phyloP scores from a whole-genome alignment of 2,888 invertebrate species.

The Druceiella hillmani region DNA sequence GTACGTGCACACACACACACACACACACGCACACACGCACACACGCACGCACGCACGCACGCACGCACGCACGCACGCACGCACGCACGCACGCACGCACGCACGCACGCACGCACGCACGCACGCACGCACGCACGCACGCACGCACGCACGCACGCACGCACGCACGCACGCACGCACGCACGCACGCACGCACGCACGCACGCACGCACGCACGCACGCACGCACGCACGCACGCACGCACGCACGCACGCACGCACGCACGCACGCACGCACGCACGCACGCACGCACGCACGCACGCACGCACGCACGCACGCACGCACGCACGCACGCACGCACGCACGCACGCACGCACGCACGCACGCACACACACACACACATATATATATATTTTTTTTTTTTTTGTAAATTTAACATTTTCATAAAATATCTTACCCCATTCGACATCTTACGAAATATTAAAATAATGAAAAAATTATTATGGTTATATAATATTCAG shows the following conservation, averaged over 20 bases:
- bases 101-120: conserved; percentile 10
- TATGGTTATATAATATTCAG: too few species aligned
- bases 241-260: conserved; percentile 8
- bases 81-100: conserved; percentile 10
- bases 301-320: conserved; percentile 11
- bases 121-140: conserved; percentile 8
- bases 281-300: conserved; percentile 10
- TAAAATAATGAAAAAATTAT: too few species aligned
- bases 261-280: conserved; percentile 10
- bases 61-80: conserved; percentile 10
- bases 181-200: conserved; percentile 11
- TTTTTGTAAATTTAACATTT: too few species aligned
- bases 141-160: conserved; percentile 10
- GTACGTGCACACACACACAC: conserved; percentile 8
- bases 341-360: conserved; percentile 10
- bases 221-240: conserved; percentile 11
- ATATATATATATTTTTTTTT: conserved; percentile 4
- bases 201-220: conserved; percentile 10
- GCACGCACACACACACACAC: conserved; percentile 10
- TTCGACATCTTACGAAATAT: too few species aligned
- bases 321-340: conserved; percentile 10
- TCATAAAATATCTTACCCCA: too few species aligned
- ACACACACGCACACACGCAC: conserved; percentile 9
- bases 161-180: conserved; percentile 10
- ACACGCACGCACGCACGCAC: conserved; percentile 9